Evolutionary conservation across 2,113 vertebrate genomes (phyloP).

Genomic region (Tympanuchus pallidicinctus): DNA sequence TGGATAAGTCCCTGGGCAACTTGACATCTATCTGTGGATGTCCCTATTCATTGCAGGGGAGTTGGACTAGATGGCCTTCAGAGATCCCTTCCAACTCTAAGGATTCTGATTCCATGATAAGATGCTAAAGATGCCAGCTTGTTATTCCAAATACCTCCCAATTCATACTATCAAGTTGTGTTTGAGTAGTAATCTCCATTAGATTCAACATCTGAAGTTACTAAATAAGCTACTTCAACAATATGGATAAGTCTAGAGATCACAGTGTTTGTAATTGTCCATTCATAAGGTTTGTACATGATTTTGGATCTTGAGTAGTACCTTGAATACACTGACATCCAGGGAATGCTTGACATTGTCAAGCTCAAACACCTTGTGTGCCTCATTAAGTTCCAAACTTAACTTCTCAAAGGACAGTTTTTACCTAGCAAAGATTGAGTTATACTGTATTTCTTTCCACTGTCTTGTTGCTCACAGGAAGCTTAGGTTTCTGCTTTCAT

Average conservation of each 20-base stretch:
- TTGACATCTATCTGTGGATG: too few species aligned
- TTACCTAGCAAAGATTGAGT: not conserved
- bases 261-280: not conserved
- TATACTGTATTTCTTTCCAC: not conserved
- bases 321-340: not conserved
- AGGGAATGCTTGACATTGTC: not conserved
- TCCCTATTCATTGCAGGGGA: too few species aligned
- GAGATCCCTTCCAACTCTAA: too few species aligned
- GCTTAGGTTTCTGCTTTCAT: not conserved
- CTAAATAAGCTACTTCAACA: not conserved
- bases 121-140: not conserved
- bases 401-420: not conserved
- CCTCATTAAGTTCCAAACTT: not conserved
- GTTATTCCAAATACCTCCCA: not conserved
- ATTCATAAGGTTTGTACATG: not conserved
- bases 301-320: not conserved
- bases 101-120: too few species aligned
- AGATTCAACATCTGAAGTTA: not conserved
- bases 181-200: not conserved
- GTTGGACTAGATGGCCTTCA: too few species aligned
- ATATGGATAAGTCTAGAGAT: not conserved
- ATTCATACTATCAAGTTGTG: not conserved
- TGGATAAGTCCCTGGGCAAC: too few species aligned
- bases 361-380: accelerated
- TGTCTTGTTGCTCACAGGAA: not conserved